These are phyloP conservation scores for Catharus minimus DNA, from an alignment of 2,113 vertebrate genomes.

Conservation along the genomic window DNA sequence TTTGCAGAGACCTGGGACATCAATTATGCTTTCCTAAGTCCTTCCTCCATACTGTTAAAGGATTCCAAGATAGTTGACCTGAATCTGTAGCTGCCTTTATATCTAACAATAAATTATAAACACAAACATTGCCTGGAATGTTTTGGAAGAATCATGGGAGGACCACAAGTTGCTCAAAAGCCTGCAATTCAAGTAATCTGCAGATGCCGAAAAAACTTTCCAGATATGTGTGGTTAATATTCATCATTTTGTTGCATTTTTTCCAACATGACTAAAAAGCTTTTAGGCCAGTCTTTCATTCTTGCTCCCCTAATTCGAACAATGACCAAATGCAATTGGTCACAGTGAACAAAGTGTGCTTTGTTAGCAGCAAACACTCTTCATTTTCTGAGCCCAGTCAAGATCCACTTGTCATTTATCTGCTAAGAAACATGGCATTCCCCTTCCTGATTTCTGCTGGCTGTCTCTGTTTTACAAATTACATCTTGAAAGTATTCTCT, in stretches of 20 bases:
- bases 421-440: neutral
- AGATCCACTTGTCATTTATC: neutral
- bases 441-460: neutral
- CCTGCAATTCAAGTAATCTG: conserved; percentile 30
- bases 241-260: conserved; percentile 40
- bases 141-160: conserved; percentile 1
- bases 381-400: neutral
- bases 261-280: conserved; percentile 42
- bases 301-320: conserved; percentile 23
- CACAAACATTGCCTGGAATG: conserved; percentile 21
- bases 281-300: conserved; percentile 24
- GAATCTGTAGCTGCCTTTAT: conserved; percentile 13
- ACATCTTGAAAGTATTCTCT: neutral
- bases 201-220: conserved; percentile 30
- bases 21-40: neutral
- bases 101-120: conserved; percentile 51
- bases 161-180: conserved; percentile 50
- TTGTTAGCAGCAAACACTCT: conserved; percentile 27
- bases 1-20: neutral
- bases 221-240: conserved; percentile 58
- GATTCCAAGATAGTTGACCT: neutral
- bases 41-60: neutral
- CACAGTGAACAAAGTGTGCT: neutral
- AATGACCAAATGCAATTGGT: conserved; percentile 22
- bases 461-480: neutral